Evolutionary conservation across 1,140 invertebrate genomes (phyloP).

Genomic region (Helicoverpa armigera): DNA sequence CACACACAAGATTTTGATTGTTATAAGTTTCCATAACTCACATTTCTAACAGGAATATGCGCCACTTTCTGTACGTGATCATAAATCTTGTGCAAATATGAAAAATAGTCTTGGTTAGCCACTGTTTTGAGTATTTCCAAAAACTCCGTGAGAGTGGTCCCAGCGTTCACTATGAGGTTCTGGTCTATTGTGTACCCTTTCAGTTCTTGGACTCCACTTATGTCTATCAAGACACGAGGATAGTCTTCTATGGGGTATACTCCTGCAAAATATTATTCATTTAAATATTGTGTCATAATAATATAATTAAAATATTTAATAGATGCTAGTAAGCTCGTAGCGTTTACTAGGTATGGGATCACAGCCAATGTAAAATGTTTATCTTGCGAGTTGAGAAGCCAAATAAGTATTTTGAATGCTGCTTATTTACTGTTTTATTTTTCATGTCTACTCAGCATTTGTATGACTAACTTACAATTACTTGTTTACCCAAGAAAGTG

Average conservation of each 20-base stretch:
- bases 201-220: slow-evolving; percentile 90
- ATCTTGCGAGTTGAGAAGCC: too few species aligned
- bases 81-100: slow-evolving; percentile 77
- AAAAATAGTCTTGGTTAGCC: slow-evolving; percentile 77
- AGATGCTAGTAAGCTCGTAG: too few species aligned
- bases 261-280: slow-evolving; percentile 80
- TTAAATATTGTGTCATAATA: too few species aligned
- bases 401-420: too few species aligned
- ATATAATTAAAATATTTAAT: too few species aligned
- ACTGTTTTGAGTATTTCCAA: slow-evolving; percentile 88
- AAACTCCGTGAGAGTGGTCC: slow-evolving; percentile 88
- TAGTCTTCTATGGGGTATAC: slow-evolving; percentile 88
- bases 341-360: too few species aligned
- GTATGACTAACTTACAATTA: too few species aligned
- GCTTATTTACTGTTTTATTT: too few species aligned
- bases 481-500: too few species aligned
- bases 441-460: too few species aligned
- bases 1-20: not conserved
- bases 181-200: slow-evolving; percentile 86
- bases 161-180: slow-evolving; percentile 88
- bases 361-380: too few species aligned
- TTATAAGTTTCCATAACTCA: slow-evolving; percentile 65
- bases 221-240: slow-evolving; percentile 90
- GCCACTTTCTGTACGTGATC: slow-evolving; percentile 89
- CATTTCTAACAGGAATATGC: slow-evolving; percentile 90